Evolutionary conservation across 37 sponge, comb jelly and placozoan species (phyloP).

Genomic region (Axinella damicornis): DNA sequence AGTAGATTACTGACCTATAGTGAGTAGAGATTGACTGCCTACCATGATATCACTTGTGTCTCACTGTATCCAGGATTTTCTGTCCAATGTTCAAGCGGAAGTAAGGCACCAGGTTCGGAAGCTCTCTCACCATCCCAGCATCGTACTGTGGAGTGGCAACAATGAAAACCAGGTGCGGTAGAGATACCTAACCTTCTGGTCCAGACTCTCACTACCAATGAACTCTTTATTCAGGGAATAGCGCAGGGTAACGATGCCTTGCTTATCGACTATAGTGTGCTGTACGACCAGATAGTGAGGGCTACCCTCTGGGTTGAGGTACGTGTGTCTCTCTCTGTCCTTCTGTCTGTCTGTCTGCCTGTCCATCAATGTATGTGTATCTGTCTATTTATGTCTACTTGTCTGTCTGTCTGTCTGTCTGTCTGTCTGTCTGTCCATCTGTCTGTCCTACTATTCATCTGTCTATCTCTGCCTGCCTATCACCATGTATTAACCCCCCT

Average conservation of each 20-base stretch:
- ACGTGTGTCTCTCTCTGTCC: neutral
- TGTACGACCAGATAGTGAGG: constrained; percentile 81
- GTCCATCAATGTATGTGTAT: neutral
- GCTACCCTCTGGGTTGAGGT: constrained; percentile 79
- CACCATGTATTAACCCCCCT: neutral
- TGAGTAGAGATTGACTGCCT: too few species aligned
- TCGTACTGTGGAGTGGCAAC: constrained; percentile 98
- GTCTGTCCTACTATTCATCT: neutral
- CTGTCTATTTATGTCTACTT: neutral
- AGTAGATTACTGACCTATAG: too few species aligned
- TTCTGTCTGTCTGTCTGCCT: neutral
- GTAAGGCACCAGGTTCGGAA: constrained; percentile 78
- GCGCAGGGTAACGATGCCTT: constrained; percentile 11
- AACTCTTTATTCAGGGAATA: too few species aligned
- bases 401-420: neutral
- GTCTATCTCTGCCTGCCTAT: neutral
- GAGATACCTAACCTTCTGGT: too few species aligned
- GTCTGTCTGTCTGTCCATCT: neutral
- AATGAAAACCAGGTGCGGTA: constrained; percentile 93
- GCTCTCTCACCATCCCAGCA: constrained; percentile 83
- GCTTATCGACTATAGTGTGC: constrained; percentile 84
- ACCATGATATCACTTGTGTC: too few species aligned
- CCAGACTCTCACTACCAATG: too few species aligned
- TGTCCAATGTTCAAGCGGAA: constrained; percentile 82
- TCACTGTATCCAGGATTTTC: constrained; percentile 63